A percentile compares a stretch with the other conserved stretches of the same genome.
Conservation (phyloP, 2,113 vertebrate genomes). For the Delphinapterus leucas region DNA sequence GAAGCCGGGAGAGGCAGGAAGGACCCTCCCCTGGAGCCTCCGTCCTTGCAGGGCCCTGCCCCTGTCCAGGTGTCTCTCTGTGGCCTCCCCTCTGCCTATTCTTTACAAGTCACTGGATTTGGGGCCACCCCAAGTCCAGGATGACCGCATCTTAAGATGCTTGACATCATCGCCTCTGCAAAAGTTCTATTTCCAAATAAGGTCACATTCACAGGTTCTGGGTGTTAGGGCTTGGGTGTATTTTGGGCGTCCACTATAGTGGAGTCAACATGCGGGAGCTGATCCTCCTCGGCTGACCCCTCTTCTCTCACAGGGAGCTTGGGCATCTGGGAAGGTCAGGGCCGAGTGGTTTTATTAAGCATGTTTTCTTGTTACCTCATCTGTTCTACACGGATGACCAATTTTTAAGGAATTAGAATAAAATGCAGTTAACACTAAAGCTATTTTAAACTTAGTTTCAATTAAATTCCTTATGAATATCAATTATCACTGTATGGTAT, state of each 20-base stretch:
- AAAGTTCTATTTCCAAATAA: neutral
- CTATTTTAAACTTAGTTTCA: constrained; percentile 49
- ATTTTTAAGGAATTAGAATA: constrained; percentile 34
- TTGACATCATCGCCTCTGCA: neutral
- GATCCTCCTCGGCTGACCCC: rapidly evolving
- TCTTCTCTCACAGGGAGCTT: rapidly evolving
- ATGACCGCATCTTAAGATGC: neutral
- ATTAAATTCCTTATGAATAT: constrained; percentile 25
- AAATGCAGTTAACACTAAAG: constrained; percentile 40
- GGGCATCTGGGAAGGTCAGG: neutral
- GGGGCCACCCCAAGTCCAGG: neutral
- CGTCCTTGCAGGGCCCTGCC: rapidly evolving
- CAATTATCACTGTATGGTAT: neutral
- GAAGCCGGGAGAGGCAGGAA: neutral
- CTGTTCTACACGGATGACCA: neutral
- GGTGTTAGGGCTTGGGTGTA: neutral
- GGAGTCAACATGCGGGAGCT: rapidly evolving
- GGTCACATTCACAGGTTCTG: neutral
- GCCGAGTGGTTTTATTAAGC: neutral
- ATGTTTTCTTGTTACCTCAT: neutral
- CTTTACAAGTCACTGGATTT: neutral
- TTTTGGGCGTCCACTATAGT: too few relatives aligned
- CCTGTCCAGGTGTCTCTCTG: neutral
- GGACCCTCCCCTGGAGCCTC: neutral
- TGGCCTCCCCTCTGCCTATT: rapidly evolving